Base-by-base conservation (phyloP, 2,113 vertebrate species). In the Macroglossus sobrinus region DNA sequence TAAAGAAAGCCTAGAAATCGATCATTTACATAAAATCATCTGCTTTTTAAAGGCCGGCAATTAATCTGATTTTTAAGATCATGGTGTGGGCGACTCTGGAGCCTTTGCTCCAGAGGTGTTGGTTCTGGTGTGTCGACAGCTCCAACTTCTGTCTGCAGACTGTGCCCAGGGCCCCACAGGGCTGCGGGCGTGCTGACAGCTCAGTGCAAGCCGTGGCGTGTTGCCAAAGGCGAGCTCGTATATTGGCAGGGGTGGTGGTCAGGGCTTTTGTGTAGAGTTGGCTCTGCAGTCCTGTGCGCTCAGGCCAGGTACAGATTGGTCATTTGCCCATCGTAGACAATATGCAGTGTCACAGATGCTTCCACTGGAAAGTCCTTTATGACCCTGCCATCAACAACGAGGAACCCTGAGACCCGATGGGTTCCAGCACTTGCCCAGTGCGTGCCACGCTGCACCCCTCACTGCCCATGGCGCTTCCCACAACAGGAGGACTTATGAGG, bases 381-480 rank as follows among this genome's bases (percentile, higher is more conserved):
- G 55, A 79, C 40, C 30, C 66, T 61, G 11, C 45, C 16, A 7
- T n/a, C 5, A 8, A 19, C 13, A 33, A n/a, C 0, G 38, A 43
- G 40, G 47, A 91, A 81, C 87, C 10, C 1, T 0, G 35, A 89
- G 79, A 85, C 21, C 30, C 4, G 8, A 4, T 33, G 50, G 18
- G 8, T 47, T 11, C 53, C 1, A 15, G 28, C 19, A 22, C 4
- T 3, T 21, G 13, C 5, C 24, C 57, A 26, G 55, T 1, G 0
- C 12, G 40, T 21, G 43, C 55, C 68, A 47, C 59, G 5, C 43
- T 55, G 14, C 12, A 21, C 10, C 24, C n/a, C 11, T 35, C 0
- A 3, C 35, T 63, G 53, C 22, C 43, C 30, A 38, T 5, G 1
- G 69, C 1, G 47, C 66, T 43, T 89, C n/a, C 22, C 22, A 53